These are phyloP conservation scores for Urosaurus nigricauda DNA, from an alignment of 2,797 vertebrate genomes.

Conservation along the genomic window DNA sequence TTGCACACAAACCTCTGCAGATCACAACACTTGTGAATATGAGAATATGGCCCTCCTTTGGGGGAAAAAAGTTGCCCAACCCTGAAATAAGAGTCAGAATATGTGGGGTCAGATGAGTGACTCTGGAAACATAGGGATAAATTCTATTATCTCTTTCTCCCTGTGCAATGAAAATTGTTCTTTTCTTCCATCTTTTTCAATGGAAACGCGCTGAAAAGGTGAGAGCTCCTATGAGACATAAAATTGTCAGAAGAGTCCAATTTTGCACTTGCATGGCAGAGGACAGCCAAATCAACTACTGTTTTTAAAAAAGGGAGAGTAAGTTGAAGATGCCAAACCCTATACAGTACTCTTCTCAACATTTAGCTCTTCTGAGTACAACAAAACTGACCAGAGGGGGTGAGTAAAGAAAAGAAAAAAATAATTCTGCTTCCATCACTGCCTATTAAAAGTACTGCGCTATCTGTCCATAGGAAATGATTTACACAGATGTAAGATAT, in stretches of 20 bases:
- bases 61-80: neutral
- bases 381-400: neutral
- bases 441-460: neutral
- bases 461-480: neutral
- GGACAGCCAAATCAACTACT: neutral
- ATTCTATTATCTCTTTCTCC: neutral
- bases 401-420: neutral
- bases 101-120: too few relatives aligned
- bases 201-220: neutral
- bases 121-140: neutral
- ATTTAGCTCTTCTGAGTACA: neutral
- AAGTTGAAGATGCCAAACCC: neutral
- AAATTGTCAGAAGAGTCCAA: neutral
- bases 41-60: too few relatives aligned
- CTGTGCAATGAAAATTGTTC: too few relatives aligned
- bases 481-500: neutral
- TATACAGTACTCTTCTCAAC: neutral
- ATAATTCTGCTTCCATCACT: accelerated
- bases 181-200: neutral
- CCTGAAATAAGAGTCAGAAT: neutral
- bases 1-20: neutral
- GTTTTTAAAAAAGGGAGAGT: neutral
- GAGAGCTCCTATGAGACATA: neutral
- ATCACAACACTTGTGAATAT: too few relatives aligned
- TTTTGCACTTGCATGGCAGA: neutral